Percentiles rank a stretch among this genome's conserved stretches.
phyloP scores from a whole-genome alignment of 2,797 vertebrate genomes.

The Amblyopsis hoosieri region DNA sequence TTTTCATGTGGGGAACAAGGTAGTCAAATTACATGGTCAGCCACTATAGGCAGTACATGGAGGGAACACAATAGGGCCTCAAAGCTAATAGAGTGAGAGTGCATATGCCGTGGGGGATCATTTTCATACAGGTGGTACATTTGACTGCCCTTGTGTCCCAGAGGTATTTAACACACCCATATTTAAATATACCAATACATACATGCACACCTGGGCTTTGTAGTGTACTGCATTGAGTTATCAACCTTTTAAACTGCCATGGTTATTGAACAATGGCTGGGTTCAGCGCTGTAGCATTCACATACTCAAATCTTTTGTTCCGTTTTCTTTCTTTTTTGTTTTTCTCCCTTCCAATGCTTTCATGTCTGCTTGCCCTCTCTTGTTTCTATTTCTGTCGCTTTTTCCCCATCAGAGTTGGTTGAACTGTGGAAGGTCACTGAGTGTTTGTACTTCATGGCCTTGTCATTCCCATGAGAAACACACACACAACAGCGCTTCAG shows the following conservation, averaged over 20 bases:
- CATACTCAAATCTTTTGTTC: slow-evolving; percentile 10
- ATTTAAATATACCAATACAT: slow-evolving; percentile 44
- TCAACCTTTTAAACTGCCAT: slow-evolving; percentile 24
- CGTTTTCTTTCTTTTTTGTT: slow-evolving; percentile 17
- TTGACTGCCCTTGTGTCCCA: slow-evolving; percentile 50
- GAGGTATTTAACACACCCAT: slow-evolving; percentile 43
- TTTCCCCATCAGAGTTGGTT: slow-evolving; percentile 38
- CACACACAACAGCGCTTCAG: slow-evolving; percentile 16
- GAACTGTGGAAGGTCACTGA: slow-evolving; percentile 54
- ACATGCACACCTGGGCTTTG: slow-evolving; percentile 57
- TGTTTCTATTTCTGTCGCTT: slow-evolving; percentile 1
- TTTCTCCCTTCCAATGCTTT: neutral
- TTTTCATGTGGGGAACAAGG: slow-evolving; percentile 11
- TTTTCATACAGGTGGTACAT: slow-evolving; percentile 78
- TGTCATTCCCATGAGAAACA: slow-evolving; percentile 54
- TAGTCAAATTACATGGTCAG: slow-evolving; percentile 50
- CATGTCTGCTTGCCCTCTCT: no score
- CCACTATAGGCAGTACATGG: slow-evolving; percentile 21
- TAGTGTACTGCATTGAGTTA: slow-evolving; percentile 56
- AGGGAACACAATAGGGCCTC: slow-evolving; percentile 43
- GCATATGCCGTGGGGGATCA: slow-evolving; percentile 34
- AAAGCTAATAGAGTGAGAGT: slow-evolving; percentile 3
- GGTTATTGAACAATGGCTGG: slow-evolving; percentile 32
- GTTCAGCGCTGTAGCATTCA: slow-evolving; percentile 32
- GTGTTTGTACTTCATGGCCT: slow-evolving; percentile 60